A percentile compares a stretch with the other conserved stretches of the same genome.
Conservation (phyloP, 2,888 invertebrate species). For the Macroteleia sp. region DNA sequence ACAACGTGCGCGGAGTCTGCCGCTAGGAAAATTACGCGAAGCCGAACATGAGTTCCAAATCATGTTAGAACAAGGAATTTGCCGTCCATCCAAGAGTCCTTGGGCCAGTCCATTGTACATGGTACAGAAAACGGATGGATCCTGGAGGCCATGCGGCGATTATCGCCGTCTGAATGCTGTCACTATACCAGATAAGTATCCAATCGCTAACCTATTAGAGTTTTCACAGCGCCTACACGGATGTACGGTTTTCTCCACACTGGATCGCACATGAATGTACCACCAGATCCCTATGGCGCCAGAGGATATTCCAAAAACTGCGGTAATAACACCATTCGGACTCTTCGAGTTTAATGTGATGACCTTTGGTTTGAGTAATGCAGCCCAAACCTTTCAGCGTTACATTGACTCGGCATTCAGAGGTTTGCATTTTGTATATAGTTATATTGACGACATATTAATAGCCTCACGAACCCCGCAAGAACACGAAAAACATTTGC, state of each 20-base stretch:
- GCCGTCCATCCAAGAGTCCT: slow-evolving; percentile 29
- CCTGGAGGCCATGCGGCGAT: slow-evolving; percentile 22
- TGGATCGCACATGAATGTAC: not conserved
- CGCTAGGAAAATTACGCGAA: not conserved
- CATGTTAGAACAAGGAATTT: slow-evolving; percentile 63
- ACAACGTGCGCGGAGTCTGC: slow-evolving; percentile 3
- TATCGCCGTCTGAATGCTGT: slow-evolving; percentile 7
- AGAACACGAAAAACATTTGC: slow-evolving; percentile 35
- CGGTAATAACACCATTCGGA: slow-evolving; percentile 55
- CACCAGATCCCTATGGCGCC: slow-evolving; percentile 47
- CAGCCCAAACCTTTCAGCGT: slow-evolving; percentile 43
- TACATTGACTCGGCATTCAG: slow-evolving; percentile 18
- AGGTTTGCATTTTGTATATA: slow-evolving; percentile 17
- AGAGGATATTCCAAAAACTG: slow-evolving; percentile 46
- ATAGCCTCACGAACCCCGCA: slow-evolving; percentile 15
- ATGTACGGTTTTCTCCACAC: slow-evolving; percentile 6
- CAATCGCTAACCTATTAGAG: not conserved
- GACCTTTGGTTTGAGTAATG: slow-evolving; percentile 42
- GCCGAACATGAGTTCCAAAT: slow-evolving; percentile 12
- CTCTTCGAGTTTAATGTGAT: slow-evolving; percentile 50
- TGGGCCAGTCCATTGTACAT: slow-evolving; percentile 49
- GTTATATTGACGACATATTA: slow-evolving; percentile 19
- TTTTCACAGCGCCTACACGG: slow-evolving; percentile 2
- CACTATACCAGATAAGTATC: slow-evolving; percentile 43
- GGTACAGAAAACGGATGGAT: slow-evolving; percentile 12